Conservation (phyloP, 2,797 vertebrate genomes). For the Lagodon rhomboides region DNA sequence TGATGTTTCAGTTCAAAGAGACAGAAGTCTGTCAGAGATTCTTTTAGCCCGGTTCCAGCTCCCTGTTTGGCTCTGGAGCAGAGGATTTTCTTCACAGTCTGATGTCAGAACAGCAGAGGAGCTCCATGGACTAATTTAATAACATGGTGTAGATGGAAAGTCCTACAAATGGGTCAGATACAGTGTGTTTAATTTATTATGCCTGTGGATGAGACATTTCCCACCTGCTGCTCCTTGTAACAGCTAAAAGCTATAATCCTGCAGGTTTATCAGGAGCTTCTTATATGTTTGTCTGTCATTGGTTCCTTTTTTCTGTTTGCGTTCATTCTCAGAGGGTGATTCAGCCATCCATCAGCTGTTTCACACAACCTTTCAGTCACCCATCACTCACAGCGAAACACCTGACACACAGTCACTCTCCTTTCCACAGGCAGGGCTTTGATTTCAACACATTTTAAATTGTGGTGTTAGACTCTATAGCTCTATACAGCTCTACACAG, state of each 20-base stretch:
- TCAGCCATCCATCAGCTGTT: neutral
- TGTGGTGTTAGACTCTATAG: no score
- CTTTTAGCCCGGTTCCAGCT: slow-evolving; percentile 22
- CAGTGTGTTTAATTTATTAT: neutral
- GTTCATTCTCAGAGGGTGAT: neutral
- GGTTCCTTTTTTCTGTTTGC: neutral
- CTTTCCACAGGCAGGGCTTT: neutral
- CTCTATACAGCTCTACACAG: no score
- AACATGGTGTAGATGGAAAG: neutral
- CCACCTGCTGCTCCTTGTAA: neutral
- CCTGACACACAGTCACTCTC: neutral
- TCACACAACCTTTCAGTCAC: neutral
- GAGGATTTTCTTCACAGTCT: slow-evolving; percentile 2
- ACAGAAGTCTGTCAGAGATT: slow-evolving; percentile 3
- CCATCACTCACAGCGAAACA: neutral
- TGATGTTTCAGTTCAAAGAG: slow-evolving; percentile 5
- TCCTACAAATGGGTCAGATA: neutral
- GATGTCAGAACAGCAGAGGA: slow-evolving; percentile 12
- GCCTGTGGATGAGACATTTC: neutral
- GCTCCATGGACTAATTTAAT: neutral
- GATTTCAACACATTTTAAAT: neutral
- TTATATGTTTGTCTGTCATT: neutral
- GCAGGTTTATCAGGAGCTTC: neutral
- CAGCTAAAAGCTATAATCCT: neutral
- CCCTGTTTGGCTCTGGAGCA: slow-evolving; percentile 5